Conservation (phyloP, 2,113 vertebrate genomes). For the Albula goreensis region DNA sequence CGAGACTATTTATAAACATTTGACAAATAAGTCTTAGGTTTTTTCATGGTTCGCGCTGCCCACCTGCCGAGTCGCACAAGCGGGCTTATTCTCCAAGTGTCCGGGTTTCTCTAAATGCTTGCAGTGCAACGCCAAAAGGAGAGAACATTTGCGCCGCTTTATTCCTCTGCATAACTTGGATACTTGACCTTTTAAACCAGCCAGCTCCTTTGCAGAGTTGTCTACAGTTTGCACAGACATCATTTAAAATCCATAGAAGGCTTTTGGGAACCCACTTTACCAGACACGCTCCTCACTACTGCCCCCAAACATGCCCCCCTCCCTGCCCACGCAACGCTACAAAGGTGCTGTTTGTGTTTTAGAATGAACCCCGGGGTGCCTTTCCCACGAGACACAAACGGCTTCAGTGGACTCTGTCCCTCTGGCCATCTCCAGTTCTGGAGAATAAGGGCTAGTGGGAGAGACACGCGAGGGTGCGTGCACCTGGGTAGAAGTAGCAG, state of each 20-base stretch:
- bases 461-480: not conserved
- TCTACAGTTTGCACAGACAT: not conserved
- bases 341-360: not conserved
- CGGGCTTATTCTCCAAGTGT: not conserved
- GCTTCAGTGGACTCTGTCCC: not conserved
- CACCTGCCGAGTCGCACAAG: not conserved
- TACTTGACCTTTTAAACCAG: not conserved
- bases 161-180: not conserved
- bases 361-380: not conserved
- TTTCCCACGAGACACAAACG: not conserved
- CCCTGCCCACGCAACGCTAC: not conserved
- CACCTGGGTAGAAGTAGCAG: not conserved
- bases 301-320: not conserved
- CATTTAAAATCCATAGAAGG: not conserved
- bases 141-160: not conserved
- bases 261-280: not conserved
- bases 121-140: not conserved
- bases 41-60: not conserved
- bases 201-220: not conserved
- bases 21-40: not conserved
- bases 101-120: not conserved
- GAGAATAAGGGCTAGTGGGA: not conserved
- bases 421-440: not conserved
- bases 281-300: not conserved
- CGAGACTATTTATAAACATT: not conserved